Evolutionary conservation across 2,888 invertebrate species (phyloP), one percentile per base, ranked within the genome.

Genomic region (Metellina segmentata): DNA sequence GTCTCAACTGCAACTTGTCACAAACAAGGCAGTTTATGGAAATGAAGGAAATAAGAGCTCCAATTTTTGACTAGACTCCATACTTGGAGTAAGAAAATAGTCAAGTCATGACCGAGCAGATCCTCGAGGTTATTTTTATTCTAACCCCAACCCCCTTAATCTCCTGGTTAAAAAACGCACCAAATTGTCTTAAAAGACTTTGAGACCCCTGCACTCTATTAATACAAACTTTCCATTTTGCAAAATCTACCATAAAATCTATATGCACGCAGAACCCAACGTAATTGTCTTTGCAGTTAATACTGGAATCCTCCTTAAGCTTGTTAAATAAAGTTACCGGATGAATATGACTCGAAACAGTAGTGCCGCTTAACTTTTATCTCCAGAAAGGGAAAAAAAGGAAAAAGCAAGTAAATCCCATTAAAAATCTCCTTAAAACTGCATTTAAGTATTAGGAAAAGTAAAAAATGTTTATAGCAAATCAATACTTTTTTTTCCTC

Each of bases 181-280:
- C 16, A 61, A 61, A 61, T 16, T 61, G 61, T 61, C 61, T 9
- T 61, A 61, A 8, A 61, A 61, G 61, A 16, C 61, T 61, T 61
- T 16, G 11, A 61, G 61, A 61, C 61, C 61, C 61, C 61, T 9
- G 5, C 5, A 61, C 61, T 61, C 61, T 61, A 61, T 61, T 61
- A 61, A 61, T 16, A 61, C 61, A 61, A 61, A 61, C 61, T 16
- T 61, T 61, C 16, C 5, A 11, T 16, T 16, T 61, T 61, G 11
- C 61, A 61, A 61, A 61, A 61, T 61, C 61, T 61, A 61, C 61
- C 61, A 61, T 61, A 61, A 61, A 61, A 61, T 61, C 61, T 61
- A 61, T 16, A 9, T 5, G 61, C 11, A 61, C 61, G 9, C 16
- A 61, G 5, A 16, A 11, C 61, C 61, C 61, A 16, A 16, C 61